Conservation (phyloP, 2,888 invertebrate species). For the Ellobium chinense region DNA sequence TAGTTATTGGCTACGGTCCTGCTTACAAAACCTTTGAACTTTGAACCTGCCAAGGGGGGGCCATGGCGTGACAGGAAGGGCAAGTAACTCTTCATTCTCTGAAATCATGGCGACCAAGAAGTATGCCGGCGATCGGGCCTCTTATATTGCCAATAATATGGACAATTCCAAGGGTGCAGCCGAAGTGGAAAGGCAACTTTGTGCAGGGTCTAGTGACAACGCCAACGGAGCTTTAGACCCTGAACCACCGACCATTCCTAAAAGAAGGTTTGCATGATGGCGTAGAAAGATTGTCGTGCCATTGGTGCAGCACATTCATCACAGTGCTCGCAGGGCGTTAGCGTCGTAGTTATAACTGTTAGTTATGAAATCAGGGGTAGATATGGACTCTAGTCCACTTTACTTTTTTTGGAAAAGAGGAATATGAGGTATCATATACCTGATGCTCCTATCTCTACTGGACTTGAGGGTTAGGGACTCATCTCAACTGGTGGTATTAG, state of each 20-base stretch:
- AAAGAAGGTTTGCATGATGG: conserved; percentile 67
- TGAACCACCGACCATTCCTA: conserved; percentile 72
- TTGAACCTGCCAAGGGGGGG: conserved; percentile 20
- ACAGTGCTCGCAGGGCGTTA: too few species aligned
- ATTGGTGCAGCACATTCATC: too few species aligned
- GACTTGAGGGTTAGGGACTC: too few species aligned
- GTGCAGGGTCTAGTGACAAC: conserved; percentile 37
- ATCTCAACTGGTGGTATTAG: too few species aligned
- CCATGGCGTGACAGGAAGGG: conserved; percentile 38
- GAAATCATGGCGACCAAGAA: conserved; percentile 47
- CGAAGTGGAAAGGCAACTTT: background rate
- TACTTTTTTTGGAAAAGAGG: too few species aligned
- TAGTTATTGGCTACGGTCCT: too few species aligned
- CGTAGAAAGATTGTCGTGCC: too few species aligned
- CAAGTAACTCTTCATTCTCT: conserved; percentile 35
- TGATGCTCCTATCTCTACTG: too few species aligned
- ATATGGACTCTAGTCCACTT: too few species aligned
- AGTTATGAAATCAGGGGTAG: too few species aligned
- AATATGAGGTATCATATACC: too few species aligned
- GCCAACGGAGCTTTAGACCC: conserved; percentile 56
- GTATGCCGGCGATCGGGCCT: background rate
- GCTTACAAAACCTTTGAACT: conserved; percentile 23
- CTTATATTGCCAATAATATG: background rate
- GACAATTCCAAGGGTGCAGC: background rate
- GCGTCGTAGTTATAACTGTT: too few species aligned